These are phyloP conservation scores for Alfaro cultratus DNA, from an alignment of 2,797 vertebrate genomes.

Conservation along the genomic window DNA sequence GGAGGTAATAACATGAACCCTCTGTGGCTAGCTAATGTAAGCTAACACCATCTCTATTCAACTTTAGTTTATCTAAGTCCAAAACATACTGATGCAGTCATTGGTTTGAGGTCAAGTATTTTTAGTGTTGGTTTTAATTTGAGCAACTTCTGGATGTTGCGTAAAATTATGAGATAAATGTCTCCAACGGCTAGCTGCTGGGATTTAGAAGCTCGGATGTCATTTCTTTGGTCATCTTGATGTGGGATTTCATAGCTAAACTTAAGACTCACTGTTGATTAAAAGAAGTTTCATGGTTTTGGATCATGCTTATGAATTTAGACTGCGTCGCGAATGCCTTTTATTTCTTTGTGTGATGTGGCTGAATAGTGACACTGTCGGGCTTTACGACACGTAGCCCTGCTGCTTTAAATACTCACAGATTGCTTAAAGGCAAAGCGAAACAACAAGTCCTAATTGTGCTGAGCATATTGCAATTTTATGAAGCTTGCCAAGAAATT, in stretches of 20 bases:
- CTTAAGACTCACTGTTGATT: not conserved
- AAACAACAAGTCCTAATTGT: not conserved
- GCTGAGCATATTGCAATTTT: not conserved
- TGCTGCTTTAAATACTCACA: constrained; percentile 2
- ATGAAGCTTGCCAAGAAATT: not conserved
- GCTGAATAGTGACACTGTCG: not conserved
- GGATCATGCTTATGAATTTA: not conserved
- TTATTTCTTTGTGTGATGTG: constrained; percentile 9
- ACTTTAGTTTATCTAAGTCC: not conserved
- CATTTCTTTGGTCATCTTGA: constrained; percentile 3
- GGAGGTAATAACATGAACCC: not conserved
- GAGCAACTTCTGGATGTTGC: not conserved
- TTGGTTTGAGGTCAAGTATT: not conserved
- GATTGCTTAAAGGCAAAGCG: not conserved
- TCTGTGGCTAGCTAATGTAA: not conserved
- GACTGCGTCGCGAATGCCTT: not conserved
- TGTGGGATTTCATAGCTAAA: not conserved
- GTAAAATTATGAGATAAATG: not conserved
- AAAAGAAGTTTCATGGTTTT: not conserved
- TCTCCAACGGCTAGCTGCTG: not conserved
- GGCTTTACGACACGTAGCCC: not conserved
- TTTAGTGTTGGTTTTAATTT: not conserved
- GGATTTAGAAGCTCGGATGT: not conserved
- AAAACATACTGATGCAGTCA: not conserved
- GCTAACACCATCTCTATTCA: not conserved